A percentile compares a stretch with the other conserved stretches of the same genome.
Conservation (phyloP, 2,888 invertebrate genomes). For the Cepaea hortensis region DNA sequence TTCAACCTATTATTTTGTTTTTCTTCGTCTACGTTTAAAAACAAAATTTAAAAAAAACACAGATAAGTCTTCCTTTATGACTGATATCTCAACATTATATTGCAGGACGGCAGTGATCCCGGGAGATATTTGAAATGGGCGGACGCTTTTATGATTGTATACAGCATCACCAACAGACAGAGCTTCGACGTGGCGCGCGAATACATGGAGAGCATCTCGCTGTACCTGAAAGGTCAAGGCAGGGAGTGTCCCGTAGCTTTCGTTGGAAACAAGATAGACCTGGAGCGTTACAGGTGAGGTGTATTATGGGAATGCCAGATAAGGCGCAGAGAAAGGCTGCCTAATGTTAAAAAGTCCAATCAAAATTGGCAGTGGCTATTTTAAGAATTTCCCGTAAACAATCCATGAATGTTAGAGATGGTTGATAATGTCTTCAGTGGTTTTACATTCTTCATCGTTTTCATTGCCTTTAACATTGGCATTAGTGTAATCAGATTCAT, state of each 20-base stretch:
- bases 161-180: conserved; percentile 76
- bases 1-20: too few species aligned
- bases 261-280: conserved; percentile 77
- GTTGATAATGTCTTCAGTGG: too few species aligned
- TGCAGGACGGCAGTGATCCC: conserved; percentile 73
- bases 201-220: conserved; percentile 74
- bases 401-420: too few species aligned
- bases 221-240: conserved; percentile 71
- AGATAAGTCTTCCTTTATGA: not conserved
- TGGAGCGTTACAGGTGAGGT: conserved; percentile 77
- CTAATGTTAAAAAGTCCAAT: not conserved
- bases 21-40: too few species aligned
- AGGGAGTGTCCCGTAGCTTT: conserved; percentile 76
- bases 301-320: not conserved
- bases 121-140: conserved; percentile 77
- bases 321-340: not conserved
- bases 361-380: not conserved
- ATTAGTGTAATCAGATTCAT: too few species aligned
- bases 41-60: too few species aligned
- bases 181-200: conserved; percentile 76
- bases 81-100: not conserved
- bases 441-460: too few species aligned
- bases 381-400: too few species aligned
- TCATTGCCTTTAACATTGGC: too few species aligned
- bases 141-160: conserved; percentile 77